Percentiles rank a stretch among this genome's conserved stretches.
Conservation (phyloP, 2,888 invertebrate genomes). For the Diarsia rubi region DNA sequence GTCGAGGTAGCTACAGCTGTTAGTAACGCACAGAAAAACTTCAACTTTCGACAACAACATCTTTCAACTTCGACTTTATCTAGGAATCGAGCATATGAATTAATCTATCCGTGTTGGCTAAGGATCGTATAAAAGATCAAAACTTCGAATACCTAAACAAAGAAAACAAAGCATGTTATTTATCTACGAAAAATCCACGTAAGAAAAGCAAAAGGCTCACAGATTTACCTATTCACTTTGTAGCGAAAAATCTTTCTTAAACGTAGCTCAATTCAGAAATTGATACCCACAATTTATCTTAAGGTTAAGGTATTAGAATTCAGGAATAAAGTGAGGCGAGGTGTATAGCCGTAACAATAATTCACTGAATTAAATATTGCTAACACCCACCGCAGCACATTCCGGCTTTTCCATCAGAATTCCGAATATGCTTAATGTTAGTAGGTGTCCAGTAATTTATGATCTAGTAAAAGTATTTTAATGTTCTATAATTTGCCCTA, state of each 20-base stretch:
- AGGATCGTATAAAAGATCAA: not conserved
- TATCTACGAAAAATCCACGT: conserved; percentile 26
- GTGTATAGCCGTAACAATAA: conserved; percentile 60
- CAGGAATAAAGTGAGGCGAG: conserved; percentile 49
- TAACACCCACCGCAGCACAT: conserved; percentile 45
- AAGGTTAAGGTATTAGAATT: conserved; percentile 45
- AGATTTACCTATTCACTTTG: conserved; percentile 43
- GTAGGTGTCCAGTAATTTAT: conserved; percentile 55
- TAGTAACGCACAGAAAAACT: not conserved
- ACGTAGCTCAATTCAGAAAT: conserved; percentile 49
- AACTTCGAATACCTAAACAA: conserved; percentile 29
- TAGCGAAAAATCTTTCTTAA: conserved; percentile 44
- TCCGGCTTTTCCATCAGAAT: conserved; percentile 55
- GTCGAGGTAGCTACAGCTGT: not conserved
- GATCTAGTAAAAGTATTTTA: conserved; percentile 39
- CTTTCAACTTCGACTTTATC: too few relatives aligned
- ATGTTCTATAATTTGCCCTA: conserved; percentile 15
- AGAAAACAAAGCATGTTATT: conserved; percentile 40
- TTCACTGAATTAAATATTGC: conserved; percentile 64
- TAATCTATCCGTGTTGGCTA: not conserved
- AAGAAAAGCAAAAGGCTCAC: conserved; percentile 4
- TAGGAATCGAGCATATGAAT: too few relatives aligned
- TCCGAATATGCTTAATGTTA: conserved; percentile 53
- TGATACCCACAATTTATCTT: conserved; percentile 53
- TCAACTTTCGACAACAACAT: too few relatives aligned